Conservation (phyloP, 2,113 vertebrate species). For the Zosterops borbonicus region DNA sequence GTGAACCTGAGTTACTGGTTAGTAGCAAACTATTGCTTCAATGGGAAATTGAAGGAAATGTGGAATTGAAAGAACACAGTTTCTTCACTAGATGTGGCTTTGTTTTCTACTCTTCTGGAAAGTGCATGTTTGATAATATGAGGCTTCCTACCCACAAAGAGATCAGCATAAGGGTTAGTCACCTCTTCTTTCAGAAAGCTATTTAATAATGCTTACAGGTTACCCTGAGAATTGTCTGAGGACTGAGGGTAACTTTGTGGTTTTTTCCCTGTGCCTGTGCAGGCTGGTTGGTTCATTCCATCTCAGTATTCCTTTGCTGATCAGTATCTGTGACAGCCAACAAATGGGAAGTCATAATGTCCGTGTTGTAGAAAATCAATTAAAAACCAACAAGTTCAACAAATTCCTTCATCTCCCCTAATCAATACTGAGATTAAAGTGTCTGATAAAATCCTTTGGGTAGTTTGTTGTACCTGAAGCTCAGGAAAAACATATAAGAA, state of each 20-base stretch:
- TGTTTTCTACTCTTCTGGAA: not conserved
- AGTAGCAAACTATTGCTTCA: not conserved
- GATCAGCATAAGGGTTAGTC: not conserved
- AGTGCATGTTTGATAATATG: rapidly evolving
- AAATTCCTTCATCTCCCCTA: not conserved
- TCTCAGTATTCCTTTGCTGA: not conserved
- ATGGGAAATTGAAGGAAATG: not conserved
- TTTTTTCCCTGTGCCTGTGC: not conserved
- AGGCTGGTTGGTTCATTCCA: not conserved
- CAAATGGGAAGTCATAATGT: not conserved
- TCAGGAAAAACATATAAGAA: not conserved
- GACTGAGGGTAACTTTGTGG: not conserved
- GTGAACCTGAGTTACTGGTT: not conserved
- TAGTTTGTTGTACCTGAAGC: not conserved
- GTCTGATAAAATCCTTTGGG: not conserved
- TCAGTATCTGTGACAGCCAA: not conserved
- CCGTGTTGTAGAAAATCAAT: not conserved
- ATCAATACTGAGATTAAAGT: not conserved
- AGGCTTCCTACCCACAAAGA: not conserved
- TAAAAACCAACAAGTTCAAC: not conserved
- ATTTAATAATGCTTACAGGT: not conserved
- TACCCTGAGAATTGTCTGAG: not conserved
- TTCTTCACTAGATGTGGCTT: not conserved
- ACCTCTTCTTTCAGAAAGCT: not conserved
- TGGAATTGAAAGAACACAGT: not conserved